Percentiles rank a stretch among this genome's conserved stretches.
Evolutionary conservation across 1,140 invertebrate genomes (phyloP).

Genomic region (Bactericera cockerelli): DNA sequence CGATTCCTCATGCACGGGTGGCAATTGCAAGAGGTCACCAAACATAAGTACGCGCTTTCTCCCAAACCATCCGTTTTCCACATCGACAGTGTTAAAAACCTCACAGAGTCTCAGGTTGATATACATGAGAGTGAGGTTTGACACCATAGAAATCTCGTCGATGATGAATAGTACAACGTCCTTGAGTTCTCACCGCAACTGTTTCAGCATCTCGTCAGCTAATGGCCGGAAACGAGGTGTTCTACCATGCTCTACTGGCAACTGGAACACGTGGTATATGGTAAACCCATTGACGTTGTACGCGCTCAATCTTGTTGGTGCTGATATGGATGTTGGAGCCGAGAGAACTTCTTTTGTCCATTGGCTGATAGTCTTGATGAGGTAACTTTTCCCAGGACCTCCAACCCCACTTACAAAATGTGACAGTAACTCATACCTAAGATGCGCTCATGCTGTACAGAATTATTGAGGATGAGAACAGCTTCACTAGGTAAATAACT

Average conservation of each 20-base stretch:
- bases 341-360: conserved; percentile 18
- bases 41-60: conserved; percentile 18
- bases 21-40: conserved; percentile 26
- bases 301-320: conserved; percentile 24
- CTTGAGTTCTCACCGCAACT: conserved; percentile 19
- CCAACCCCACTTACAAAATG: conserved; percentile 17
- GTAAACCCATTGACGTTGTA: conserved; percentile 24
- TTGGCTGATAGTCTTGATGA: conserved; percentile 18
- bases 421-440: too few relatives aligned
- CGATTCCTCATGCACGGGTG: conserved; percentile 22
- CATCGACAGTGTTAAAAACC: conserved; percentile 16
- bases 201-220: conserved; percentile 21
- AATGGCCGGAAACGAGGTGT: conserved; percentile 18
- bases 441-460: too few relatives aligned
- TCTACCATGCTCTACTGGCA: conserved; percentile 21
- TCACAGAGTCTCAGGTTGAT: conserved; percentile 16
- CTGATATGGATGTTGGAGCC: conserved; percentile 21
- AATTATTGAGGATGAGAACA: too few relatives aligned
- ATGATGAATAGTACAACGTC: conserved; percentile 25
- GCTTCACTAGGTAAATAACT: too few relatives aligned
- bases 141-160: conserved; percentile 27
- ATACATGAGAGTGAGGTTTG: conserved; percentile 22
- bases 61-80: conserved; percentile 18
- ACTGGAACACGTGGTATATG: conserved; percentile 17
- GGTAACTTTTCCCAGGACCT: conserved; percentile 22